Conservation (phyloP, 35 echinoderm and acorn worm species). For the Lytechinus variegatus region DNA sequence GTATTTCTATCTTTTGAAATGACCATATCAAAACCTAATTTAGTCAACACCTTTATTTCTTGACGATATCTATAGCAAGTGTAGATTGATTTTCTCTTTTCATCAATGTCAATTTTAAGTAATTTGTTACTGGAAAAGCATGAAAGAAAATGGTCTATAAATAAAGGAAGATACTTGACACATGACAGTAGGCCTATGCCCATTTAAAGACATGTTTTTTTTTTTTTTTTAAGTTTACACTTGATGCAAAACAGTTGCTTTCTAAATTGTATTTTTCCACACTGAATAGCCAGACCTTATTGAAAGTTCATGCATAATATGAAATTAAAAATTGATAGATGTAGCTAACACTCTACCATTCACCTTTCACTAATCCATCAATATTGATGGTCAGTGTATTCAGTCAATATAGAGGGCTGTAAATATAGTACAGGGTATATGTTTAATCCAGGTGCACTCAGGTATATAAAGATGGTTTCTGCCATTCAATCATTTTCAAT, state of each 20-base stretch:
- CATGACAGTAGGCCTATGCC: too few species aligned
- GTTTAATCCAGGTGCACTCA: background rate
- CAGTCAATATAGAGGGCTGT: background rate
- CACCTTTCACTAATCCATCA: background rate
- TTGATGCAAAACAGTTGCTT: background rate
- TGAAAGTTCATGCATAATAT: slow-evolving; percentile 4
- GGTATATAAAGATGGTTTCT: background rate
- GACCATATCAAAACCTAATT: too few species aligned
- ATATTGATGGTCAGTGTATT: background rate
- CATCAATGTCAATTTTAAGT: too few species aligned
- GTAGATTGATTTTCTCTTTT: too few species aligned
- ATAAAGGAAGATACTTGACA: too few species aligned
- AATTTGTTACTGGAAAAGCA: too few species aligned
- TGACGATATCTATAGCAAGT: too few species aligned
- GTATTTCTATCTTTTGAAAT: too few species aligned
- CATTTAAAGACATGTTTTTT: too few species aligned
- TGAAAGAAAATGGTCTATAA: too few species aligned
- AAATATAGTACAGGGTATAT: background rate
- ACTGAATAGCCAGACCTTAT: background rate
- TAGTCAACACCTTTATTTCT: too few species aligned
- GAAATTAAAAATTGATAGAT: background rate
- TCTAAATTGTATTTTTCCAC: background rate
- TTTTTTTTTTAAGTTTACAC: too few species aligned
- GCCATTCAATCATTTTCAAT: background rate
- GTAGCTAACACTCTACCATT: background rate